Evolutionary conservation across 2,888 invertebrate genomes (phyloP), one percentile per base, ranked within the genome.

Genomic region (Eledone cirrhosa): DNA sequence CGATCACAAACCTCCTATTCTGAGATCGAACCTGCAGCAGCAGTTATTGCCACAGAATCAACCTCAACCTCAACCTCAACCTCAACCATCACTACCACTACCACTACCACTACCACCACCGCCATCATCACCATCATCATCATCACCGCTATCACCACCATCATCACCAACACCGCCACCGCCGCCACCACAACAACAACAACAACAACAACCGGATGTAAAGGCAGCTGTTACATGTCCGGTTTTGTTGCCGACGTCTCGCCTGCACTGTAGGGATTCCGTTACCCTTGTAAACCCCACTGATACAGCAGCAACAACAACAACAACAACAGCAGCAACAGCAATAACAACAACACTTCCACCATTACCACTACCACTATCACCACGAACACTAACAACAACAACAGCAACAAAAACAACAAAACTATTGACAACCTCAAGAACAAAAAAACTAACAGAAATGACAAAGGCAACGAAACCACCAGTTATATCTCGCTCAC

Each of bases 61-160:
- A 53, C 78, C 78, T n/a, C 72, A 77, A 11, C 78, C 78, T 19
- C 79, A 79, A 77, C 77, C 74, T 19, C 41, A 69, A 72, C 67
- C 53, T 13, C 79, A 80, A 4, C 48, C 53, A 8, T 11, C 5
- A 11, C 41, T 41, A 8, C 41, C 1, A 11, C 1, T 33, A 8
- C 24, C 16, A 16, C 14, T 19, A 14, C 16, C 14, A 14, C 75
- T 29, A 27, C 29, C 13, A 24, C 24, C 29, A 24, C 13, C 5
- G 41, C 41, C 11, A 8, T 11, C 1, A 11, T 0, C 2, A 8
- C 24, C 16, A 16, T 24, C 31, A 14, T 31, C 33, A 8, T 11
- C 5, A 11, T 11, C 11, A 8, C 41, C 1, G 41, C 1, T 33
- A 8, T 16, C 16, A 16, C 14, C 31, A 14, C 16, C 75, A 24